These are phyloP conservation scores for Chloroceryle aenea DNA, from an alignment of 2,113 vertebrate genomes.

Conservation along the genomic window DNA sequence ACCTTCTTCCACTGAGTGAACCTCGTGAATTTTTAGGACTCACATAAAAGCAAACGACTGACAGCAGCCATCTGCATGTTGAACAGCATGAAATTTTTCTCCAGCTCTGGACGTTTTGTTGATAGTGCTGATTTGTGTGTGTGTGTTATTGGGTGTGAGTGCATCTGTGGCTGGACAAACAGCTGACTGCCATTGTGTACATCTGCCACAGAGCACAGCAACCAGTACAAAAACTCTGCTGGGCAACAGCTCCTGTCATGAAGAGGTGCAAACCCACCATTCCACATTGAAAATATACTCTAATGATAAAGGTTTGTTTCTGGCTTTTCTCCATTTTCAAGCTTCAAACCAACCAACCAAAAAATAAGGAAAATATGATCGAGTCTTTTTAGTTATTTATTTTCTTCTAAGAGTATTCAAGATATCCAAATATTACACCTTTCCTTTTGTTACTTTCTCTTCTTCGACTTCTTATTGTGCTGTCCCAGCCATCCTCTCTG, in stretches of 20 bases:
- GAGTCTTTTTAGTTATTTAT: neutral
- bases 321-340: neutral
- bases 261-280: neutral
- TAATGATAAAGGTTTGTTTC: neutral
- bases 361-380: neutral
- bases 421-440: fast-evolving
- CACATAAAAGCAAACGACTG: neutral
- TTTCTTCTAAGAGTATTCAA: neutral
- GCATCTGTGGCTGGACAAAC: conserved; percentile 2
- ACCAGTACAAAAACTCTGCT: neutral
- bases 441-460: neutral
- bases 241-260: neutral
- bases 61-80: neutral
- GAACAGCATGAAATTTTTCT: neutral
- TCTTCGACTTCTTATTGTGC: neutral
- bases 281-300: neutral
- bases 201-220: neutral
- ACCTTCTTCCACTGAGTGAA: neutral
- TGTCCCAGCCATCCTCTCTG: neutral
- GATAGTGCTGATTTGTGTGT: neutral
- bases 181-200: neutral
- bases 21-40: neutral
- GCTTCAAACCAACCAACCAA: neutral
- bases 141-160: neutral
- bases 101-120: neutral